Evolutionary conservation across 2,888 invertebrate genomes (phyloP), one percentile per base, ranked within the genome.

Genomic region (Tinea semifulvella): DNA sequence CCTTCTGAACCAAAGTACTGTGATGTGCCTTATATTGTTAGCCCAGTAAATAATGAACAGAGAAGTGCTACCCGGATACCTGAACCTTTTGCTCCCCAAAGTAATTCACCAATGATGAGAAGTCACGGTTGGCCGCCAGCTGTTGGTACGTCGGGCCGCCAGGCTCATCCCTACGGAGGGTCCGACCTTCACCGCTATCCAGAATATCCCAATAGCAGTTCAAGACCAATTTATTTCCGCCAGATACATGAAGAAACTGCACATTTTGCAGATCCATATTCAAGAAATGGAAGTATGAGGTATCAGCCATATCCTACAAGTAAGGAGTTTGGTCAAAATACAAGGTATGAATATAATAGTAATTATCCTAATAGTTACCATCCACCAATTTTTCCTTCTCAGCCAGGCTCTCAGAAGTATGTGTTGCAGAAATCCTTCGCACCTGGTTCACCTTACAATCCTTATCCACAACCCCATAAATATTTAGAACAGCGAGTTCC

Each of bases 1-100:
- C 61, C 70, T 25, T 44, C 58, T 44, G 77, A 77, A 49, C 60
- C 62, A 49, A 80, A 80, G 58, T 76, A 71, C 56, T 74, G 73
- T 79, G 79, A 80, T 56, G 77, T 79, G 79, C 77, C 80, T 79
- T 80, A 74, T 65, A 53, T 59, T 61, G 58, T 75, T 55, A 77
- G 68, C 60, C 57, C 61, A 52, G 55, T 63, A 52, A 58, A 51
- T 51, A 71, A 62, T 67, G 76, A 76, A 56, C 72, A 62, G 54
- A 77, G 75, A 66, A 68, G 52, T 63, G 52, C 60, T 49, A 65
- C 11, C 10, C 17, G 69, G 51, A 69, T 61, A 53, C 22, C 60
- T 47, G 79, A 79, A 50, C 60, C 69, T 53, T 65, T 67, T 63
- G 62, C 63, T 50, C 53, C 69, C 50, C 68, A 61, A 62, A 57